phyloP scores from a whole-genome alignment of 2,113 vertebrate species.

The Pangasianodon gigas region DNA sequence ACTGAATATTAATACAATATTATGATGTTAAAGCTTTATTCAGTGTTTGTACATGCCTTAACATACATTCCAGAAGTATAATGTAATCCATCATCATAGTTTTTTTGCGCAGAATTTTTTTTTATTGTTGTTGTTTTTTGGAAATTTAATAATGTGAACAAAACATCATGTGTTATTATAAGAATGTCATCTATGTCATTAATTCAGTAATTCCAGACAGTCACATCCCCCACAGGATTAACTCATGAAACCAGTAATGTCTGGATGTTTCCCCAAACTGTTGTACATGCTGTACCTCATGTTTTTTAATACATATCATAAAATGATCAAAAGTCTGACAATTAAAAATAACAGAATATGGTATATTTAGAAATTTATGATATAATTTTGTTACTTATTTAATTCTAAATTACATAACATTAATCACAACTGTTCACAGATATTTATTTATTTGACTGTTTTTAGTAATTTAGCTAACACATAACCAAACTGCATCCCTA shows the following conservation, averaged over 20 bases:
- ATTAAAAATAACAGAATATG: background rate
- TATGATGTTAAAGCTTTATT: background rate
- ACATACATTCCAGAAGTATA: background rate
- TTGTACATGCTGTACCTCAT: no score
- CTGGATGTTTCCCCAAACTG: background rate
- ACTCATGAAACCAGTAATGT: background rate
- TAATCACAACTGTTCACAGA: no score
- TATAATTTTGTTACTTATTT: background rate
- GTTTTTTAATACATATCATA: background rate
- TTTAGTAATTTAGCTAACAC: background rate
- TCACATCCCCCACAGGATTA: background rate
- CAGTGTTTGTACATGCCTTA: background rate
- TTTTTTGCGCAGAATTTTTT: background rate
- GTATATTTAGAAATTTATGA: background rate
- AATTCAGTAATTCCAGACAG: background rate
- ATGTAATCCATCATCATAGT: background rate
- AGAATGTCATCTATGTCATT: background rate
- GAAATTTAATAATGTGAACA: background rate
- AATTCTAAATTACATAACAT: background rate
- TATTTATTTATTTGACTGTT: background rate
- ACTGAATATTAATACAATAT: no score
- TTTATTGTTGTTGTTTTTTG: background rate
- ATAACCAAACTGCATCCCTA: background rate
- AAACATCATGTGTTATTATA: background rate
- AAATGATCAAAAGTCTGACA: background rate